Conservation (phyloP, 2,797 vertebrate genomes). For the Poeciliopsis presidionis region DNA sequence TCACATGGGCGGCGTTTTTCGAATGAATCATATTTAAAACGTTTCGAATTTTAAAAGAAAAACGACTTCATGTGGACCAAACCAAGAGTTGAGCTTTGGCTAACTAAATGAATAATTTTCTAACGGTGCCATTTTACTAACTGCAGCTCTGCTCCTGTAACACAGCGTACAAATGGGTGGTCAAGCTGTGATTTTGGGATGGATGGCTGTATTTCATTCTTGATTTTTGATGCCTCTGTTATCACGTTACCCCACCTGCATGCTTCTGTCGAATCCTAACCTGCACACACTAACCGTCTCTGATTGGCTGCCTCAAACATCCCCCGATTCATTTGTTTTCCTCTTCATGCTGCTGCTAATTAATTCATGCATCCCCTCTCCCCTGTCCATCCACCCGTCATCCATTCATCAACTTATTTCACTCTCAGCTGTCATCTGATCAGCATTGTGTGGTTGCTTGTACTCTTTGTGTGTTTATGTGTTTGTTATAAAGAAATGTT, state of each 20-base stretch:
- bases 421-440: constrained; percentile 30
- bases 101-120: neutral
- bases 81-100: neutral
- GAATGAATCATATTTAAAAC: no score
- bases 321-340: constrained; percentile 26
- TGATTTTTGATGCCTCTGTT: neutral
- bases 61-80: no score
- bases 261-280: constrained; percentile 49
- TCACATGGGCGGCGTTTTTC: neutral
- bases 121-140: neutral
- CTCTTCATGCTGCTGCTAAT: constrained; percentile 28
- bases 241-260: constrained; percentile 47
- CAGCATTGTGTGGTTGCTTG: constrained; percentile 45
- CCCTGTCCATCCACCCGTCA: constrained; percentile 19
- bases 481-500: constrained; percentile 56
- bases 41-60: neutral
- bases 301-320: constrained; percentile 39
- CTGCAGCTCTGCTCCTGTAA: constrained; percentile 14
- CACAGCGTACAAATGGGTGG: constrained; percentile 9
- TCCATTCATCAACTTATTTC: constrained; percentile 23
- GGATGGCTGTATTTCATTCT: constrained; percentile 9
- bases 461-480: constrained; percentile 52
- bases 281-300: constrained; percentile 70
- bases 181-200: constrained; percentile 40
- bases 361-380: constrained; percentile 10